A percentile compares a stretch with the other conserved stretches of the same genome.
Evolutionary conservation across 2,797 vertebrate genomes (phyloP).

Genomic region (Melanotaenia boesemani): DNA sequence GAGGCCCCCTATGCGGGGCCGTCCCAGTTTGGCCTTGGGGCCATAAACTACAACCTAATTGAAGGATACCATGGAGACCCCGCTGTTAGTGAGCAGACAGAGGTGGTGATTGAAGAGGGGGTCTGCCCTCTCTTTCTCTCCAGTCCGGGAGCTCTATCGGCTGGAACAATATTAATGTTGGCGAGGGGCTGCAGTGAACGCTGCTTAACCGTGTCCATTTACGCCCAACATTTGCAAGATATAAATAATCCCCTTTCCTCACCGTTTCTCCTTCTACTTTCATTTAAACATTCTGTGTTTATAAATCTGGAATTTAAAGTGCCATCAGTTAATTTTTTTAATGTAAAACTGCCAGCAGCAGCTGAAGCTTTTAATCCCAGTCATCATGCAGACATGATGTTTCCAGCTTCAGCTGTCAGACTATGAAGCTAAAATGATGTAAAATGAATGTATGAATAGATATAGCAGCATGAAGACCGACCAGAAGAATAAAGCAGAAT

Average conservation of each 20-base stretch:
- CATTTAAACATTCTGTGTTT: too few species aligned
- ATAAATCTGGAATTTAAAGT: conserved; percentile 35
- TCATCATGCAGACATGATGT: too few species aligned
- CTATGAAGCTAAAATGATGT: too few species aligned
- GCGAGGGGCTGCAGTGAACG: conserved; percentile 48
- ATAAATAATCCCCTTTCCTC: conserved; percentile 71
- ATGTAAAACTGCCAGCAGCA: too few species aligned
- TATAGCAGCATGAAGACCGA: too few species aligned
- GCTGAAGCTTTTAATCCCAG: too few species aligned
- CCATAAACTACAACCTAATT: conserved; percentile 73
- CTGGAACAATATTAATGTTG: conserved; percentile 80
- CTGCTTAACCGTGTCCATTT: conserved; percentile 71
- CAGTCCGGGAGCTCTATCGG: conserved; percentile 71
- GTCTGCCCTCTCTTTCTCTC: conserved; percentile 45
- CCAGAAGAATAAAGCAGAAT: too few species aligned
- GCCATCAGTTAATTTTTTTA: conserved; percentile 15
- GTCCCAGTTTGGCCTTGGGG: conserved; percentile 31
- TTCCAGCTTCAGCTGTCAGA: too few species aligned
- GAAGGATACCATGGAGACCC: conserved; percentile 66
- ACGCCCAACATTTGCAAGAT: conserved; percentile 59
- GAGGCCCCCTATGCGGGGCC: conserved; percentile 1
- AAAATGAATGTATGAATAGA: too few species aligned
- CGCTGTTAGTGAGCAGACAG: conserved; percentile 39
- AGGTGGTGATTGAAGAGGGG: conserved; percentile 66
- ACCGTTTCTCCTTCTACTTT: conserved; percentile 7